Evolutionary conservation across 2,113 vertebrate genomes (phyloP).

Genomic region (Megaceryle torquata): DNA sequence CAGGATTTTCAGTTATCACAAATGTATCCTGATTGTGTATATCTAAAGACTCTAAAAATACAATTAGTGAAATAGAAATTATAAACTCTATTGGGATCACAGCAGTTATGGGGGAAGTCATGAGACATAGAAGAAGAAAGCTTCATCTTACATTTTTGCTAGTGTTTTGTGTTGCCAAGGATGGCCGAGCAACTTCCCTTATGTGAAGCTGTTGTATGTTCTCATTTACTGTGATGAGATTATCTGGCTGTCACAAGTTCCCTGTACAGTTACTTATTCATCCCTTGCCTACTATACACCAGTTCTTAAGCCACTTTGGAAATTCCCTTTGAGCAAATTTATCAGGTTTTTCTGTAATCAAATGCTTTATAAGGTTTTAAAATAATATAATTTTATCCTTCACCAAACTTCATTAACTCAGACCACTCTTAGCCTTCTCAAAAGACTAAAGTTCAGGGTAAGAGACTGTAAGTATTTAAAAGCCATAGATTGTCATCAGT

Average conservation of each 20-base stretch:
- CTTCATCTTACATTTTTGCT: neutral
- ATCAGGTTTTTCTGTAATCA: neutral
- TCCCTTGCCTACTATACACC: neutral
- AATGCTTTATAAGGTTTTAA: neutral
- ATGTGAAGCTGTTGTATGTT: neutral
- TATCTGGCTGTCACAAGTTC: neutral
- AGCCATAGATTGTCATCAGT: neutral
- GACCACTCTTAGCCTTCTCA: neutral
- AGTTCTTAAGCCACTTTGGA: neutral
- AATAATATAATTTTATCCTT: neutral
- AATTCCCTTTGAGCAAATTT: neutral
- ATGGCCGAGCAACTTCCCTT: neutral
- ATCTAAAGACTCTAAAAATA: neutral
- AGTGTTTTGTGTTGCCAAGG: neutral
- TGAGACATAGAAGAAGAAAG: neutral
- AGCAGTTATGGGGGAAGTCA: neutral
- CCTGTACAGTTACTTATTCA: neutral
- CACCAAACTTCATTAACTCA: neutral
- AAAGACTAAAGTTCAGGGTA: neutral
- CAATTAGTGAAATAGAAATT: neutral
- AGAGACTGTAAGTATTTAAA: neutral
- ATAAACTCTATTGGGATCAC: neutral
- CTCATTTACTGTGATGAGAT: neutral
- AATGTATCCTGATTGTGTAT: accelerated
- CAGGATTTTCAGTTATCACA: neutral